Conservation (phyloP, 2,888 invertebrate genomes). For the Corbicula japonica region DNA sequence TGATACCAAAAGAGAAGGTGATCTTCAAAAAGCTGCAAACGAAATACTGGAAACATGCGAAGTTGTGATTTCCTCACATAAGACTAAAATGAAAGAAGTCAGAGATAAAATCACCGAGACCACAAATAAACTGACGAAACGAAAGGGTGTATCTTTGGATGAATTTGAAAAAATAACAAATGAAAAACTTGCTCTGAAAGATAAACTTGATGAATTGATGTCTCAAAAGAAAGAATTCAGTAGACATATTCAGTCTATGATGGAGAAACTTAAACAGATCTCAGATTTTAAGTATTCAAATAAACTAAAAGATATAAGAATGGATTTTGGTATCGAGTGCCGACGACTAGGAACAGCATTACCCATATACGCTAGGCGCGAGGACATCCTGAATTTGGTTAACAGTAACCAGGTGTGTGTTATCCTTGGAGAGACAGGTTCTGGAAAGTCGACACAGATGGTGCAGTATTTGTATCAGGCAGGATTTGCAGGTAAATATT, state of each 20-base stretch:
- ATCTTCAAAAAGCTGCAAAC: conserved; percentile 11
- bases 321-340: conserved; percentile 74
- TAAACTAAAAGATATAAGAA: conserved; percentile 51
- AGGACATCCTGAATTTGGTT: conserved; percentile 76
- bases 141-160: conserved; percentile 38
- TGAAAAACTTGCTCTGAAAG: conserved; percentile 60
- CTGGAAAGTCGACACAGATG: too few relatives aligned
- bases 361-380: conserved; percentile 82
- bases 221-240: conserved; percentile 71
- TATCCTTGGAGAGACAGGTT: too few relatives aligned
- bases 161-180: conserved; percentile 37
- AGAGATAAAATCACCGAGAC: conserved; percentile 1
- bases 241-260: conserved; percentile 48
- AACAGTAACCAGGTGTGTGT: too few relatives aligned
- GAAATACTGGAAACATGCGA: conserved; percentile 27
- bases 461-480: too few relatives aligned
- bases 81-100: conserved; percentile 31
- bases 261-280: conserved; percentile 45
- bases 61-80: conserved; percentile 19
- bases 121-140: conserved; percentile 8
- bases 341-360: conserved; percentile 69
- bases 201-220: conserved; percentile 69
- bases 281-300: conserved; percentile 44
- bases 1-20: not conserved
- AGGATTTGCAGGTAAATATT: conserved; percentile 58